Evolutionary conservation across 2,888 invertebrate genomes (phyloP).

Genomic region (Pyrrhosoma nymphula): DNA sequence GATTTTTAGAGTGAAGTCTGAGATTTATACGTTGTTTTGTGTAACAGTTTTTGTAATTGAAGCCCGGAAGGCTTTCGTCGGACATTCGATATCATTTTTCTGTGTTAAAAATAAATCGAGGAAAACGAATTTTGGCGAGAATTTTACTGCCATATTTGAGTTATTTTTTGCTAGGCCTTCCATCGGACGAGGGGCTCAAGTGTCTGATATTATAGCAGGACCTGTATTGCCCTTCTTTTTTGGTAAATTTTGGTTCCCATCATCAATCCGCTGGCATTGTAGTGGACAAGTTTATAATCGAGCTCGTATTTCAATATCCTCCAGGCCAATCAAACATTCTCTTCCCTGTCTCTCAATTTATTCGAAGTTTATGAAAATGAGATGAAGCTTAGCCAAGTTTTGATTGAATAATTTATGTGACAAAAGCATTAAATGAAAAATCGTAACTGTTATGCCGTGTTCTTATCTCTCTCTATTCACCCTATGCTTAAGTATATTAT

Average conservation of each 20-base stretch:
- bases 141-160: background rate
- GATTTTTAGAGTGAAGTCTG: background rate
- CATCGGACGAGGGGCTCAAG: background rate
- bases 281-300: background rate
- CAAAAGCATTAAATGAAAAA: too few species aligned
- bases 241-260: too few species aligned
- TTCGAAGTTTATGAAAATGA: too few species aligned
- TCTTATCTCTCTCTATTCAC: too few species aligned
- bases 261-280: too few species aligned
- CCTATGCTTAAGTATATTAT: too few species aligned
- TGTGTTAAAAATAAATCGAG: background rate
- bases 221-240: background rate
- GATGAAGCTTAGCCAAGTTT: too few species aligned
- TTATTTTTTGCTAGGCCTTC: background rate
- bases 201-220: background rate
- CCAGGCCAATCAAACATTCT: too few species aligned
- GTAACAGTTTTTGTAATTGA: background rate
- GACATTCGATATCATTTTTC: background rate
- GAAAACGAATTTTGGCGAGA: background rate
- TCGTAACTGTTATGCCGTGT: too few species aligned
- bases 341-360: too few species aligned
- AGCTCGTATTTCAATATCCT: background rate
- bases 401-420: too few species aligned
- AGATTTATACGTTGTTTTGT: background rate
- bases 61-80: background rate